Percentiles rank a stretch among this genome's conserved stretches.
phyloP scores from a whole-genome alignment of 2,888 invertebrate genomes.

The Acheta domesticus region DNA sequence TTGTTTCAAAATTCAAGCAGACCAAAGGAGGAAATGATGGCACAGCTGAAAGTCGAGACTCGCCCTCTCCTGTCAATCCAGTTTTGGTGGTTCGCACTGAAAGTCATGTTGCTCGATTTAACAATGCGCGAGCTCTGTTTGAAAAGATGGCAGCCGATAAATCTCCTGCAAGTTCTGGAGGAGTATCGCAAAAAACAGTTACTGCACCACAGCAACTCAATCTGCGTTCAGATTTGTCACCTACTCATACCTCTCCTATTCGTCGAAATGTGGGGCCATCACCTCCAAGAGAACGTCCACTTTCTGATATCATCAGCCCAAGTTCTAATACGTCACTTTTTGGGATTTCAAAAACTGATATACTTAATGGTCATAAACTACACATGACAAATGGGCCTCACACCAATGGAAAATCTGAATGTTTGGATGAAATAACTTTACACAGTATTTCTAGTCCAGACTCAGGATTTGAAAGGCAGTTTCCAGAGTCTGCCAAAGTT shows the following conservation, averaged over 20 bases:
- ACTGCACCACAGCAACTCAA: neutral
- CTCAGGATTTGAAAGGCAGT: neutral
- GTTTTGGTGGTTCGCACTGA: slow-evolving; percentile 75
- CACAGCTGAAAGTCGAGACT: neutral
- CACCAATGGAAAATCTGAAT: neutral
- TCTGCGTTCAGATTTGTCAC: neutral
- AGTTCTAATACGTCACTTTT: neutral
- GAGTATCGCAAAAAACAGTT: neutral
- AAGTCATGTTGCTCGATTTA: slow-evolving; percentile 86
- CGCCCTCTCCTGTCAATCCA: neutral
- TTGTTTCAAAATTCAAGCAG: neutral
- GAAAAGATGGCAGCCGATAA: slow-evolving; percentile 63
- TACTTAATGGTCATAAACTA: neutral
- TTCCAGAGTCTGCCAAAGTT: neutral
- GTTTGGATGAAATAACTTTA: neutral
- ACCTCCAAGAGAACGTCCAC: neutral
- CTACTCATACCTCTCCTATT: neutral
- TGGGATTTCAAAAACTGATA: neutral
- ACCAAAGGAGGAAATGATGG: neutral
- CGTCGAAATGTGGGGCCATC: neutral
- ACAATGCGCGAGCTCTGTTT: slow-evolving; percentile 86
- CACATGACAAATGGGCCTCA: neutral
- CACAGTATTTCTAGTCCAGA: neutral
- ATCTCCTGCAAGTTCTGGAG: neutral
- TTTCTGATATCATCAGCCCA: slow-evolving; percentile 4